phyloP scores from a whole-genome alignment of 2,888 invertebrate species.

The Lasioglossum figueresi region DNA sequence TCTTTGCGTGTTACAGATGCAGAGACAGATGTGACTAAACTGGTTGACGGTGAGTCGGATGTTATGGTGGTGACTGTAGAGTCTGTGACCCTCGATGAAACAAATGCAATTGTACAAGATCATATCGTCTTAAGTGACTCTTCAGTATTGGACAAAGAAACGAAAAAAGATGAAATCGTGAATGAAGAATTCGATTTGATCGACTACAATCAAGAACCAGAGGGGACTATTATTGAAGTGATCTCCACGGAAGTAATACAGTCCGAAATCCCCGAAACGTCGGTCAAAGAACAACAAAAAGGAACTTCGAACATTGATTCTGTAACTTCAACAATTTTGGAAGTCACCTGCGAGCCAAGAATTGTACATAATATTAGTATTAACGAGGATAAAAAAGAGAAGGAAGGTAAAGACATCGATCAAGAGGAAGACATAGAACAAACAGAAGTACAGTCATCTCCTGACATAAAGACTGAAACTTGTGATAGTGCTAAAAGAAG shows the following conservation, averaged over 20 bases:
- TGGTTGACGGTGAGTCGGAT: constrained; percentile 56
- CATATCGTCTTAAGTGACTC: constrained; percentile 40
- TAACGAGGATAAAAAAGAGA: not conserved
- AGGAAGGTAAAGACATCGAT: not conserved
- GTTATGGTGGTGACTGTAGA: constrained; percentile 64
- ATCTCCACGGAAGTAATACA: constrained; percentile 63
- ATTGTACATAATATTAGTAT: not conserved
- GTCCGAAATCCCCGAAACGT: constrained; percentile 39
- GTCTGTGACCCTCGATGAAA: constrained; percentile 37
- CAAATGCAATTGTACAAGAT: constrained; percentile 33
- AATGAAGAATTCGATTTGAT: constrained; percentile 56
- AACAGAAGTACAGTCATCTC: constrained; percentile 7
- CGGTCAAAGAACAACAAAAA: constrained; percentile 12
- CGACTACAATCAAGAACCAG: constrained; percentile 55
- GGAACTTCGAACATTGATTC: constrained; percentile 7
- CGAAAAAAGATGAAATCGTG: constrained; percentile 20
- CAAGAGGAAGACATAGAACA: constrained; percentile 8
- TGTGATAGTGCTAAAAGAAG: constrained; percentile 34
- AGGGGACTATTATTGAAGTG: constrained; percentile 65
- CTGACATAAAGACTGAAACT: constrained; percentile 43
- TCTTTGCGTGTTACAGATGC: constrained; percentile 46
- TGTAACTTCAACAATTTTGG: not conserved
- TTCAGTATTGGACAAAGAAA: constrained; percentile 12
- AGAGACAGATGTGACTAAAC: constrained; percentile 56
- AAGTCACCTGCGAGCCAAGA: constrained; percentile 3